These are phyloP conservation scores for Tridacna crocea DNA, from an alignment of 2,888 invertebrate genomes.

Conservation along the genomic window DNA sequence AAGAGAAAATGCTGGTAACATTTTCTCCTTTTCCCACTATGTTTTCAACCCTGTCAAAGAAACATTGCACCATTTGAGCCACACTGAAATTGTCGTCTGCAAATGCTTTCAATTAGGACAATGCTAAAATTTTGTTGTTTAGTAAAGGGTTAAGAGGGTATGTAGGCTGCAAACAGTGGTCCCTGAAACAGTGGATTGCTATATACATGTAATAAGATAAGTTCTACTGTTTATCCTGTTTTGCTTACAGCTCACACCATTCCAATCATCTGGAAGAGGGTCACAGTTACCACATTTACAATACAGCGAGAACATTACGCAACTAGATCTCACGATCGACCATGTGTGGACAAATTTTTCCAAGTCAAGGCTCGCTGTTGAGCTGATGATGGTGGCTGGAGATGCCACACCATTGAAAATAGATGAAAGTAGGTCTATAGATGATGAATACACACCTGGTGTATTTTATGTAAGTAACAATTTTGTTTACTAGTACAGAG, in stretches of 20 bases:
- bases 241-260: conserved; percentile 86
- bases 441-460: conserved; percentile 91
- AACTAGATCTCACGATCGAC: conserved; percentile 88
- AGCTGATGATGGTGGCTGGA: conserved; percentile 86
- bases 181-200: no score
- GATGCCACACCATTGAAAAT: conserved; percentile 71
- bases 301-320: conserved; percentile 88
- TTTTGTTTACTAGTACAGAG: not conserved
- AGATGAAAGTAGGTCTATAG: conserved; percentile 87
- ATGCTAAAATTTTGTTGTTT: no score
- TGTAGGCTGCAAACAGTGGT: no score
- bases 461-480: conserved; percentile 87
- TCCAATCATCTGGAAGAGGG: conserved; percentile 85
- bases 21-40: no score
- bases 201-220: no score
- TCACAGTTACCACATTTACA: conserved; percentile 87
- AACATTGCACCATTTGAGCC: no score
- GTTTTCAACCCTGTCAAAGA: no score
- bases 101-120: no score
- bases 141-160: no score
- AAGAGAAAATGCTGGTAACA: not conserved
- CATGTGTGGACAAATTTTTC: conserved; percentile 84
- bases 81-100: no score
- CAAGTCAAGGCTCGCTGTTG: conserved; percentile 87
- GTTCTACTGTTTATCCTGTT: no score